Base-by-base conservation (phyloP, 2,797 vertebrate species). In the Ciconia nigra region DNA sequence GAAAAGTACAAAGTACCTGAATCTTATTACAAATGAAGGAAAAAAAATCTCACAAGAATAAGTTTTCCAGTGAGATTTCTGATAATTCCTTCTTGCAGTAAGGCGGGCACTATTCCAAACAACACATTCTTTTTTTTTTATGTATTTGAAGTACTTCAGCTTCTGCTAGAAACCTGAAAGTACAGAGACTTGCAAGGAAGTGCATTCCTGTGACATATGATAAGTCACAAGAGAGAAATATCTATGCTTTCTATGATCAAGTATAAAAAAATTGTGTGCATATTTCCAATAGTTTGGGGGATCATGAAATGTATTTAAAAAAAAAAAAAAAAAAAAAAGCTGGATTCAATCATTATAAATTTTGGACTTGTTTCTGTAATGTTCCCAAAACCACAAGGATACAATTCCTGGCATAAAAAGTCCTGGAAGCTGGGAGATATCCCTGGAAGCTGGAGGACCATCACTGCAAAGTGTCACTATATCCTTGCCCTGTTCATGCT, bases 101-200 rank as follows among this genome's bases (percentile, higher is more conserved):
- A 76, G 28, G 20, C 3, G 3, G 88, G 76, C 46, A 66, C 7
- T 62, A 20, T 33, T 96, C 86, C 94, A 96, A 96, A 74, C 4
- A 77, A 63, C 31, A 54, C 41, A 62, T 72, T 79, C 8, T 18
- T 39, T 55, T 39, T 49, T 62, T 46, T n/a, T 7, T 46, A 55
- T 72, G 26, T 70, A 52, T 74, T 80, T 91, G 55, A 94, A 94
- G 46, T 83, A 39, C 19, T 83, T 71, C 82, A 93, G 69, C 79
- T 94, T 91, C 91, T 95, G 44, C 65, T 92, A 81, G 81, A 93
- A 96, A 87, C 41, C 49, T 88, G 72, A 90, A 96, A 91, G 78
- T 76, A 77, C 31, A 88, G 41, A 79, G 15, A 61, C 14, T 95
- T 92, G 21, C 49, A 88, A 93, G 35, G 62, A 65, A 88, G 37